Evolutionary conservation across 2,888 invertebrate species (phyloP).

Genomic region (Eilema depressum): DNA sequence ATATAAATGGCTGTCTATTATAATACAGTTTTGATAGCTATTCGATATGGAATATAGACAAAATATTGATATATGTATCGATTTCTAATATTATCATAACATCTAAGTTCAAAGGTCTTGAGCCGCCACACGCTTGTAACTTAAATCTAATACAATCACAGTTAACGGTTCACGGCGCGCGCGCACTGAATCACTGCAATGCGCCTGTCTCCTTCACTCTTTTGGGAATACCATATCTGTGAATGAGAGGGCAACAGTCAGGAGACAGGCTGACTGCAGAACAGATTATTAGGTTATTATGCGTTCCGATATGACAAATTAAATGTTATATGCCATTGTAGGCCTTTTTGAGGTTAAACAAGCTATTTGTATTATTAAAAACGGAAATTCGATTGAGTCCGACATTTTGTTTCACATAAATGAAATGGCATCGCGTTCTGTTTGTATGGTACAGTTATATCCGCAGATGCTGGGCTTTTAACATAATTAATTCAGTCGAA

Average conservation of each 20-base stretch:
- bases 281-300: constrained; percentile 65
- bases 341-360: constrained; percentile 16
- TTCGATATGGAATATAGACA: too few relatives aligned
- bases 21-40: too few relatives aligned
- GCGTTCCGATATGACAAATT: constrained; percentile 62
- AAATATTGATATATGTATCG: too few relatives aligned
- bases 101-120: not conserved
- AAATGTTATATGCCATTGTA: constrained; percentile 54
- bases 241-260: constrained; percentile 71
- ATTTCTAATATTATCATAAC: too few relatives aligned
- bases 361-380: constrained; percentile 31
- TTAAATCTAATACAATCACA: constrained; percentile 52
- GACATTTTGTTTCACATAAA: constrained; percentile 36
- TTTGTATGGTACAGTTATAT: constrained; percentile 33
- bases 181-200: constrained; percentile 62
- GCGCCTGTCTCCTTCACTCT: constrained; percentile 50
- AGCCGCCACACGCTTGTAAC: constrained; percentile 37
- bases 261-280: constrained; percentile 63
- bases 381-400: constrained; percentile 44
- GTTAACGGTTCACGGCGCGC: constrained; percentile 72
- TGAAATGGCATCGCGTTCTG: constrained; percentile 23
- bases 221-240: constrained; percentile 14
- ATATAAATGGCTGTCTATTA: too few relatives aligned
- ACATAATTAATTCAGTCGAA: constrained; percentile 24
- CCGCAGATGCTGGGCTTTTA: constrained; percentile 17